A percentile compares a stretch with the other conserved stretches of the same genome.
phyloP scores from a whole-genome alignment of 2,888 invertebrate genomes.

The Calliopum simillimum region DNA sequence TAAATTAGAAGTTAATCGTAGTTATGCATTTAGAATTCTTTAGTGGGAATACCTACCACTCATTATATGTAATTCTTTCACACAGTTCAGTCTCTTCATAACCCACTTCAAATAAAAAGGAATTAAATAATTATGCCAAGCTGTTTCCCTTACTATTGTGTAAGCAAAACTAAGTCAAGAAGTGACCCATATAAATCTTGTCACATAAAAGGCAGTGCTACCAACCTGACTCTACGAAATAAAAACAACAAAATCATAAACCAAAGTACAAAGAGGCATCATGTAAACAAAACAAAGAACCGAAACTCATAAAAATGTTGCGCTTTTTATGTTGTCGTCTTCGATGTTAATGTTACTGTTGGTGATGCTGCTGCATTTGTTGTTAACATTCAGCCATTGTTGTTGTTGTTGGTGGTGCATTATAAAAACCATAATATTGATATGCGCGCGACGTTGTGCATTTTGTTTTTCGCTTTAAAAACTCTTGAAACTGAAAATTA shows the following conservation, averaged over 20 bases:
- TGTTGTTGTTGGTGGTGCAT: neutral
- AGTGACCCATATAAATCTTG: constrained; percentile 9
- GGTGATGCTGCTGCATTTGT: neutral
- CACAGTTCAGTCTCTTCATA: no score
- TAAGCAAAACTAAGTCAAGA: constrained; percentile 11
- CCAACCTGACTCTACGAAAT: neutral
- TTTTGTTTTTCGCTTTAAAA: constrained; percentile 8
- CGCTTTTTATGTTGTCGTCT: no score
- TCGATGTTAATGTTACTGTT: no score
- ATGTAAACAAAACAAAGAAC: neutral
- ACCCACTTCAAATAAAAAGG: neutral
- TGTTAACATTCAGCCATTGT: constrained; percentile 22
- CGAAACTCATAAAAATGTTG: constrained; percentile 5
- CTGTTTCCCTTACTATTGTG: neutral
- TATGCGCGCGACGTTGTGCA: constrained; percentile 22
- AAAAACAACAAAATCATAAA: neutral
- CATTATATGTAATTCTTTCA: no score
- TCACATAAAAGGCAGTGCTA: neutral
- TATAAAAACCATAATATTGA: neutral
- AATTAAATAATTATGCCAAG: neutral
- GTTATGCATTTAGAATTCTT: no score
- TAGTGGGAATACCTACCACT: no score
- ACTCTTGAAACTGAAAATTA: no score
- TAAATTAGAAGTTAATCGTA: no score
- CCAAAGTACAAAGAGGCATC: neutral